Base-by-base conservation (phyloP, 2,797 vertebrate species). In the Phrynocephalus guinanensis region DNA sequence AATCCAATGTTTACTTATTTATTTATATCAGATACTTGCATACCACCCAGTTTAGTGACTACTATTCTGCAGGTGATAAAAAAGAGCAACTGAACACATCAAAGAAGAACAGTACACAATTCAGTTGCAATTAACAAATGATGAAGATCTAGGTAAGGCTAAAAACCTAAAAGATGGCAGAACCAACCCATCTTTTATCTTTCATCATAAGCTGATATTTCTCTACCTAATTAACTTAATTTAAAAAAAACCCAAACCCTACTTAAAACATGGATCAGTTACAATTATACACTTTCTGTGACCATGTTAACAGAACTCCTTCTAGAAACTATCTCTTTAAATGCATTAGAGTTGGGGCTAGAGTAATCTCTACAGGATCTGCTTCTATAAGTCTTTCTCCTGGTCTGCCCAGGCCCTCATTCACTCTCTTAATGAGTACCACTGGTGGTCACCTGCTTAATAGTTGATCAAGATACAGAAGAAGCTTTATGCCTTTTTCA, bases 161-260 rank as follows among this genome's bases (percentile, higher is more conserved):
- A 56, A 56, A 56, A 56, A 56, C 52, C 52, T 56, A 56, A 56
- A 56, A 56, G 9, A 56, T 56, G 52, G 52, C 52, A 56, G 52
- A 56, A 56, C 52, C 52, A 56, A 13, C 9, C 52, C 52, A 56
- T 56, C 7, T 38, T 38, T 38, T 56, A 56, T 56, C 52, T 56
- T 56, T 10, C 13, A 56, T 56, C 52, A 92, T 96, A 95, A 89
- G 91, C 85, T 93, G 92, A 91, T 95, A 95, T 94, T 95, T 95
- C 18, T 63, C 85, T 91, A 94, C 90, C 95, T 95, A 96, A 96
- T 96, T 95, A 95, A 95, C 95, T 96, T 75, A 93, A 94, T 93
- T 52, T 1, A 71, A 91, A 93, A 91, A 91, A 78, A 38, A 5
- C 3, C 33, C 91, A 92, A 88, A 89, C 91, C 94, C 92, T 95